Base-by-base conservation (phyloP, 2,888 invertebrate genomes). In the Hypomecis atomaria region DNA sequence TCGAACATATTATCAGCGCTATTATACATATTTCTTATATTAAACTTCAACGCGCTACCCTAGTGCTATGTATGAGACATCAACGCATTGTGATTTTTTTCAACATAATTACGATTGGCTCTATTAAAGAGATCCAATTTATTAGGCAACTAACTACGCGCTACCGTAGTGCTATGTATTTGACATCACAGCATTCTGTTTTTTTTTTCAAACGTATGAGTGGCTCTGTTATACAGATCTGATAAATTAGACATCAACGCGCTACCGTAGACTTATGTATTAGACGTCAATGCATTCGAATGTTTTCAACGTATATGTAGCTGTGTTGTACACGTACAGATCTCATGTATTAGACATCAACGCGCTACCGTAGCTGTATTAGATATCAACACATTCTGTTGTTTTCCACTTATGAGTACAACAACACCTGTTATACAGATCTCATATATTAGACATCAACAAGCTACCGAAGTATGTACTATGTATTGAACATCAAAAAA, bases 131-230 rank as follows among this genome's bases (percentile, higher is more conserved):
- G 5, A 10, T 34, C 34, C 11, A n/a, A n/a, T 36, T 6, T 5
- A 34, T 48, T 57, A 62, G 57, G 49, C 42, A 48, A 55, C 55
- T 50, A 55, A n/a, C n/a, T n/a, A n/a, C 49, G 44, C 43, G 43
- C 44, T n/a, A n/a, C n/a, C n/a, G n/a, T n/a, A n/a, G n/a, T n/a
- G n/a, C n/a, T n/a, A n/a, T n/a, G n/a, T n/a, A n/a, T n/a, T n/a
- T n/a, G n/a, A n/a, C n/a, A n/a, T n/a, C n/a, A n/a, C n/a, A n/a
- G n/a, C n/a, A n/a, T n/a, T n/a, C n/a, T n/a, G n/a, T n/a, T n/a
- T 23, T 23, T 23, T 23, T 2, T 23, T 23, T 23, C 23, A 23
- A 23, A 23, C 23, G 23, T 23, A 23, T 23, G 23, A 3, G 23
- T 23, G 23, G 23, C 23, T 4, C 45, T 6, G 13, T 45, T 6